Evolutionary conservation across 1,140 invertebrate species (phyloP).

Genomic region (Drosophila simulans): DNA sequence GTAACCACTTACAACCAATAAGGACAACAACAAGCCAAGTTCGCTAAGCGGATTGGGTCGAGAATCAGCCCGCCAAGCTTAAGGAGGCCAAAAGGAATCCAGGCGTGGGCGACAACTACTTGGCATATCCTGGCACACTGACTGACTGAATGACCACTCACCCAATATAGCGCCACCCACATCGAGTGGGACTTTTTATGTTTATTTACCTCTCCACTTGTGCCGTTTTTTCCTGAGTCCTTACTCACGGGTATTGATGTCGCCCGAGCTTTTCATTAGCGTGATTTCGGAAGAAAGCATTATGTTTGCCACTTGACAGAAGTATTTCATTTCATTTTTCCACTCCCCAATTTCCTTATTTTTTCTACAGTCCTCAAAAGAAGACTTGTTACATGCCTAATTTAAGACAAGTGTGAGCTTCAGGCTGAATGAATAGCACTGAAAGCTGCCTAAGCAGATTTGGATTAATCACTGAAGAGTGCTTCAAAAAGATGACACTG

Average conservation of each 20-base stretch:
- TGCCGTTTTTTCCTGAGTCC: conserved; percentile 56
- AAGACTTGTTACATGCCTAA: conserved; percentile 54
- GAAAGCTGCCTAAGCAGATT: conserved; percentile 35
- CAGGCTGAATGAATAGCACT: conserved; percentile 14
- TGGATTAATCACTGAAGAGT: conserved; percentile 25
- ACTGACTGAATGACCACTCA: conserved; percentile 39
- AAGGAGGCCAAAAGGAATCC: conserved; percentile 34
- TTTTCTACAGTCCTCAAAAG: conserved; percentile 26
- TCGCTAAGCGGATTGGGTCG: conserved; percentile 73
- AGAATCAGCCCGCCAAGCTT: conserved; percentile 47
- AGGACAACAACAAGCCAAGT: conserved; percentile 54
- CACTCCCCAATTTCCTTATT: not conserved
- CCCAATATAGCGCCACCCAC: conserved; percentile 10
- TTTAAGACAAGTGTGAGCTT: conserved; percentile 38
- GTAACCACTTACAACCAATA: conserved; percentile 80
- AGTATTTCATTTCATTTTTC: conserved; percentile 18
- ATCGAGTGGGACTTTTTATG: conserved; percentile 75
- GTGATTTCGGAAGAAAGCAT: conserved; percentile 67
- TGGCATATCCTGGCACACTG: conserved; percentile 72
- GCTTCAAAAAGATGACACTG: conserved; percentile 22
- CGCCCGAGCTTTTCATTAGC: conserved; percentile 74
- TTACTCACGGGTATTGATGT: conserved; percentile 57
- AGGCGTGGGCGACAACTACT: conserved; percentile 68
- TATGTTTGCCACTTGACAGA: conserved; percentile 56
- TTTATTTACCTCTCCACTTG: conserved; percentile 78